Evolutionary conservation across 2,113 vertebrate genomes (phyloP).

Genomic region (Hippocampus mohnikei): DNA sequence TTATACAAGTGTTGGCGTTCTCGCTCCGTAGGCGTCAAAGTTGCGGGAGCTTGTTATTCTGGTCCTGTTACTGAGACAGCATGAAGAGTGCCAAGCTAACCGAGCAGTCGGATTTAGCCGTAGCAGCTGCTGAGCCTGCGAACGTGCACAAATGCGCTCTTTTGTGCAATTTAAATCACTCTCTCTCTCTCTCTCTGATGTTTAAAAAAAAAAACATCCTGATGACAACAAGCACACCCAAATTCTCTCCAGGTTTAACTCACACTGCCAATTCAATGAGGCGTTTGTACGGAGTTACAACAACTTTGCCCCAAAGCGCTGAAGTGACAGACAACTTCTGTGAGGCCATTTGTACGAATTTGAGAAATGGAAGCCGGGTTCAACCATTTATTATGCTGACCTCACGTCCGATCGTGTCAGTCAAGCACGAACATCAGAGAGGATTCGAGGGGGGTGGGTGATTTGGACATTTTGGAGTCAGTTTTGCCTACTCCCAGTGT

Average conservation of each 20-base stretch:
- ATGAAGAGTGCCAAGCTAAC: conserved; percentile 36
- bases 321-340: conserved; percentile 1
- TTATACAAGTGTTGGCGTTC: conserved; percentile 29
- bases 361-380: conserved; percentile 16
- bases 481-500: too few species aligned
- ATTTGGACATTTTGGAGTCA: too few species aligned
- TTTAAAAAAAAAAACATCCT: conserved; percentile 25
- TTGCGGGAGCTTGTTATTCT: conserved; percentile 45
- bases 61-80: conserved; percentile 43
- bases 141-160: conserved; percentile 11
- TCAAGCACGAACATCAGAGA: too few species aligned
- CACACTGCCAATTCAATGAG: conserved; percentile 25
- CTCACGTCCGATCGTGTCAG: conserved; percentile 18
- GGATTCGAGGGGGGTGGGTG: too few species aligned
- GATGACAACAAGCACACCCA: conserved; percentile 34
- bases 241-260: conserved; percentile 35
- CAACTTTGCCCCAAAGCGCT: background rate
- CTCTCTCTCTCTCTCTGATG: conserved; percentile 17
- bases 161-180: background rate
- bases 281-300: conserved; percentile 3
- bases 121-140: conserved; percentile 43
- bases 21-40: conserved; percentile 14
- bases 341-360: conserved; percentile 9
- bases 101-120: conserved; percentile 31
- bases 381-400: conserved; percentile 29